These are phyloP conservation scores for Tenodera sinensis DNA, from an alignment of 2,888 invertebrate species.

Conservation along the genomic window DNA sequence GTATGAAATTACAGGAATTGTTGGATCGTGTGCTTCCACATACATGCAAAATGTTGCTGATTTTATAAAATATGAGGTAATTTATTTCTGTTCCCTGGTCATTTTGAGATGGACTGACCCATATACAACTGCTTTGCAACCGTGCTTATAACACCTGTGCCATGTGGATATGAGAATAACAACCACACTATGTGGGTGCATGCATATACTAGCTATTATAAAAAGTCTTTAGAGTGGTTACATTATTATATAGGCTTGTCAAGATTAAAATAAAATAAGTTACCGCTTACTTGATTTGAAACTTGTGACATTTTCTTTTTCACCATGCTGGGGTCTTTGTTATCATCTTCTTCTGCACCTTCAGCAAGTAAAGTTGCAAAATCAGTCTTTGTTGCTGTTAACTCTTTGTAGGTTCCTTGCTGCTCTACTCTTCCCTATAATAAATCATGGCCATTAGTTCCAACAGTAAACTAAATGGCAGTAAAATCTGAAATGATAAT, in stretches of 20 bases:
- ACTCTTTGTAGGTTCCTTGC: slow-evolving; percentile 42
- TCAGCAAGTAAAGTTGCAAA: slow-evolving; percentile 40
- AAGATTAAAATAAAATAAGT: neutral
- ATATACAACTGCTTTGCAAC: no score
- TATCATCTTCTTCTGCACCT: slow-evolving; percentile 30
- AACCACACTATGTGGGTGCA: neutral
- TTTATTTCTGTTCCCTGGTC: no score
- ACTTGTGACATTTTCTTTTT: slow-evolving; percentile 41
- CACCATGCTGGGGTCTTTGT: neutral
- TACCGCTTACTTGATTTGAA: slow-evolving; percentile 38
- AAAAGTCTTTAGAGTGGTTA: no score
- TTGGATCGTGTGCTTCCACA: no score
- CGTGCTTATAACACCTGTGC: no score
- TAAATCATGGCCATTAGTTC: neutral
- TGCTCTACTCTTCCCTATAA: slow-evolving; percentile 39
- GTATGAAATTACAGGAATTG: no score
- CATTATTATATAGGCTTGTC: neutral
- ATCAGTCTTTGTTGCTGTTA: slow-evolving; percentile 37
- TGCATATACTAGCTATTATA: neutral
- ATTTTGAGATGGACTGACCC: no score
- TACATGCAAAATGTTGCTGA: no score
- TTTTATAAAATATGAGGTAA: no score
- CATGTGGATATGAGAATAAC: no score
- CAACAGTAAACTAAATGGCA: no score
- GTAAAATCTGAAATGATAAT: no score